These are phyloP conservation scores for Willisornis vidua DNA, from an alignment of 2,113 vertebrate genomes.

Conservation along the genomic window DNA sequence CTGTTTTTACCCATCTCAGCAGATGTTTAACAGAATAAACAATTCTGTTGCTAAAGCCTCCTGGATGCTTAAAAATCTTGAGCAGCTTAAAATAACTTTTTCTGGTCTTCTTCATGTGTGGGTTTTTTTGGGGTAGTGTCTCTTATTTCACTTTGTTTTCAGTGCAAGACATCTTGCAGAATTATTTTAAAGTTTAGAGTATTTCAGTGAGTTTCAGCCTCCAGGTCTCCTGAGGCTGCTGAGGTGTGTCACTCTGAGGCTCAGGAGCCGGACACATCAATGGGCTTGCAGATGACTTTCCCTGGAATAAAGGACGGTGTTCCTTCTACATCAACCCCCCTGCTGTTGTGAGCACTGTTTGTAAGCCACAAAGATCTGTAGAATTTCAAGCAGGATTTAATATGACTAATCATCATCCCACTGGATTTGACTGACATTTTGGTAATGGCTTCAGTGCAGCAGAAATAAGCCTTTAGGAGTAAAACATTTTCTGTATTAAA, in stretches of 20 bases:
- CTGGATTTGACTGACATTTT: conserved; percentile 20
- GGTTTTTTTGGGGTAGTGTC: background rate
- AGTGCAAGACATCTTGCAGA: background rate
- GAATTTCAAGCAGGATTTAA: conserved; percentile 1
- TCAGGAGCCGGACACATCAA: background rate
- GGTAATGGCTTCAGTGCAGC: background rate
- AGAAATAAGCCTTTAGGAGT: background rate
- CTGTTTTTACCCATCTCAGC: background rate
- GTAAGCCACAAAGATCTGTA: background rate
- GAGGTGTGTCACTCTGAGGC: background rate
- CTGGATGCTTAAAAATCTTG: background rate
- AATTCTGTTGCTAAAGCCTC: background rate
- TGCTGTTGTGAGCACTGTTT: background rate
- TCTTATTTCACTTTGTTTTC: background rate
- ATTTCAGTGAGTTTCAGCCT: background rate
- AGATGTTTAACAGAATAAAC: background rate
- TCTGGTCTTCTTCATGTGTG: background rate
- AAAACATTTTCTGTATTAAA: background rate
- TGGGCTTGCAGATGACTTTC: background rate
- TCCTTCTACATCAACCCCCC: background rate
- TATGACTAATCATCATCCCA: background rate
- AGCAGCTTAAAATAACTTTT: background rate
- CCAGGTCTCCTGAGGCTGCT: background rate
- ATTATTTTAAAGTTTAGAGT: background rate
- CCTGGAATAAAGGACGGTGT: background rate